phyloP scores from a whole-genome alignment of 2,888 invertebrate species.

The Panopea generosa region DNA sequence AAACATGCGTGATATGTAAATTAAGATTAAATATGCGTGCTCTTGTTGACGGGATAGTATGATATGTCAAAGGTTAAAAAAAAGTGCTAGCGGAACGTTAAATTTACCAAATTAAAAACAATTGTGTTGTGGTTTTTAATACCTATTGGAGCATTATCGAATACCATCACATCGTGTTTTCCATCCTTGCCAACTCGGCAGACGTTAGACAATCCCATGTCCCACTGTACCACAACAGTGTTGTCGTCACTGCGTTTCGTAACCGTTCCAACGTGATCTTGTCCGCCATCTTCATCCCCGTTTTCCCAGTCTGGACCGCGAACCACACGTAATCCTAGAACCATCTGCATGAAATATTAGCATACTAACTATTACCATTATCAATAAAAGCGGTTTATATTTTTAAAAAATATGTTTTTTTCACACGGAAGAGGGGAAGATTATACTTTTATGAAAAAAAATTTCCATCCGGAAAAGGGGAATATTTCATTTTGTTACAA shows the following conservation, averaged over 20 bases:
- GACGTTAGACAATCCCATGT: conserved; percentile 84
- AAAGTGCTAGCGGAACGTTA: too few species aligned
- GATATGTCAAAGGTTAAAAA: too few species aligned
- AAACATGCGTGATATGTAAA: too few species aligned
- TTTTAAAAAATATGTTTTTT: background rate
- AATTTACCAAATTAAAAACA: too few species aligned
- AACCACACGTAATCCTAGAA: conserved; percentile 75
- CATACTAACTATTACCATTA: conserved; percentile 1
- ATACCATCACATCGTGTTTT: conserved; percentile 91
- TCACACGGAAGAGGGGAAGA: background rate
- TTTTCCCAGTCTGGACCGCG: conserved; percentile 80
- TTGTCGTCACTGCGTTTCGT: conserved; percentile 90
- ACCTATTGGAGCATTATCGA: conserved; percentile 93
- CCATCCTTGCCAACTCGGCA: conserved; percentile 93
- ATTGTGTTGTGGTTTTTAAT: too few species aligned
- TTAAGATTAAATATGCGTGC: too few species aligned
- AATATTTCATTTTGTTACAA: too few species aligned
- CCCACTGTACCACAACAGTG: conserved; percentile 95
- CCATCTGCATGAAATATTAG: too few species aligned
- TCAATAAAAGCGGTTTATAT: conserved; percentile 20
- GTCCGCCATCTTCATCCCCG: conserved; percentile 76
- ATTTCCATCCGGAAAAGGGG: too few species aligned
- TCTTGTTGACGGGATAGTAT: too few species aligned
- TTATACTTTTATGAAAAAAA: too few species aligned
- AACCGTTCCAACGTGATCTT: conserved; percentile 80